A percentile compares a stretch with the other conserved stretches of the same genome.
These are phyloP conservation scores for Athrips mouffetella DNA, from an alignment of 2,888 invertebrate species.

Conservation along the genomic window DNA sequence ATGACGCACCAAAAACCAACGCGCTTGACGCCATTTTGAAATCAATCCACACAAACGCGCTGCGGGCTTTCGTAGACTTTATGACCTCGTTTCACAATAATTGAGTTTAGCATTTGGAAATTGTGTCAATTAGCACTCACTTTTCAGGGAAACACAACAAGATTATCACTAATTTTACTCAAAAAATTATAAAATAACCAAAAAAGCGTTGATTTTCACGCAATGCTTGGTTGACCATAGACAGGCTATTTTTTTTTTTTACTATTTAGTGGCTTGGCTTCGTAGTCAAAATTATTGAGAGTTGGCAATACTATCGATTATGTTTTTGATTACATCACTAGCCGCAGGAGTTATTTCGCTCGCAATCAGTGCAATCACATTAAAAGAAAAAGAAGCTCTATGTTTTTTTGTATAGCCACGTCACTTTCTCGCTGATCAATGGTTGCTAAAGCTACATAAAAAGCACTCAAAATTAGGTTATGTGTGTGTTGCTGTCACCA, in stretches of 20 bases:
- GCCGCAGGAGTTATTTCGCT: background rate
- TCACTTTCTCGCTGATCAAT: background rate
- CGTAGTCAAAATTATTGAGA: too few relatives aligned
- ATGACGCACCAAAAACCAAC: slow-evolving; percentile 59
- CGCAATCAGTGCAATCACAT: background rate
- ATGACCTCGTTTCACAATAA: background rate
- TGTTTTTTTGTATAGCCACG: background rate
- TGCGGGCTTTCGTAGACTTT: slow-evolving; percentile 1
- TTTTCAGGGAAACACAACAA: background rate
- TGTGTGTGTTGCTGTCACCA: slow-evolving; percentile 12
- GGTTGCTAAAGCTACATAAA: background rate
- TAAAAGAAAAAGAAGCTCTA: background rate
- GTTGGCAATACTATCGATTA: background rate
- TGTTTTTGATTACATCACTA: background rate
- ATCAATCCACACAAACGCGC: slow-evolving; percentile 14
- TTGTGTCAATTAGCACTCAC: background rate
- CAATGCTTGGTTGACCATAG: background rate
- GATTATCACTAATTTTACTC: background rate
- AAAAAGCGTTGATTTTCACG: background rate
- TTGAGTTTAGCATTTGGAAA: background rate
- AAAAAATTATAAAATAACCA: slow-evolving; percentile 2
- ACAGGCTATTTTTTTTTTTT: background rate
- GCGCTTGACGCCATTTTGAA: slow-evolving; percentile 69
- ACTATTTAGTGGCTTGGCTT: too few relatives aligned
- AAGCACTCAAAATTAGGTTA: slow-evolving; percentile 12